Conservation (phyloP, 2,113 vertebrate species). For the Andinoacara biseriatus region DNA sequence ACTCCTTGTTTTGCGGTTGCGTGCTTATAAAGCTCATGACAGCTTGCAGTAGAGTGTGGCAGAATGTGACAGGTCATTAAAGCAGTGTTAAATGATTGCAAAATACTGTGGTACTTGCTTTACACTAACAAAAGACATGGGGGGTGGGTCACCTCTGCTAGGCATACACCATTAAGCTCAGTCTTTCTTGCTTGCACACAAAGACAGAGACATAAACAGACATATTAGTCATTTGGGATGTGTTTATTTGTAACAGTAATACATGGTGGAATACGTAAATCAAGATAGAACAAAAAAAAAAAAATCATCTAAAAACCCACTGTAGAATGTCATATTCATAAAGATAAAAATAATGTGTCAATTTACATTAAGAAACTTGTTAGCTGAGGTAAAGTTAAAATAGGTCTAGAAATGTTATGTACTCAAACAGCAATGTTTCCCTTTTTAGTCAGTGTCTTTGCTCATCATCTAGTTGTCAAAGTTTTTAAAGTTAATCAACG, state of each 20-base stretch:
- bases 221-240: slow-evolving; percentile 80
- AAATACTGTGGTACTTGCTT: slow-evolving; percentile 36
- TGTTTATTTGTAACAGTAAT: slow-evolving; percentile 99
- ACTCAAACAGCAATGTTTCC: slow-evolving; percentile 90
- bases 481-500: slow-evolving; percentile 59
- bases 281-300: slow-evolving; percentile 82
- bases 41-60: slow-evolving; percentile 46
- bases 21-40: slow-evolving; percentile 60
- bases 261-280: slow-evolving; percentile 97
- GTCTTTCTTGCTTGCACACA: background rate
- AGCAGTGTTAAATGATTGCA: slow-evolving; percentile 60
- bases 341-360: slow-evolving; percentile 97
- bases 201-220: slow-evolving; percentile 9
- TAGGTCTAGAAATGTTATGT: slow-evolving; percentile 91
- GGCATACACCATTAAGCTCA: slow-evolving; percentile 51
- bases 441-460: slow-evolving; percentile 72
- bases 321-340: slow-evolving; percentile 89
- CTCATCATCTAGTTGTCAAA: slow-evolving; percentile 61
- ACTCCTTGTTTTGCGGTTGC: background rate
- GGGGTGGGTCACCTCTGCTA: slow-evolving; percentile 56
- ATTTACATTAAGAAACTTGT: slow-evolving; percentile 92
- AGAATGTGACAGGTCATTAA: slow-evolving; percentile 65
- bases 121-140: slow-evolving; percentile 38
- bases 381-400: slow-evolving; percentile 98
- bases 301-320: slow-evolving; percentile 89